phyloP scores from a whole-genome alignment of 2,888 invertebrate species.

The Sarcophaga subvicina region DNA sequence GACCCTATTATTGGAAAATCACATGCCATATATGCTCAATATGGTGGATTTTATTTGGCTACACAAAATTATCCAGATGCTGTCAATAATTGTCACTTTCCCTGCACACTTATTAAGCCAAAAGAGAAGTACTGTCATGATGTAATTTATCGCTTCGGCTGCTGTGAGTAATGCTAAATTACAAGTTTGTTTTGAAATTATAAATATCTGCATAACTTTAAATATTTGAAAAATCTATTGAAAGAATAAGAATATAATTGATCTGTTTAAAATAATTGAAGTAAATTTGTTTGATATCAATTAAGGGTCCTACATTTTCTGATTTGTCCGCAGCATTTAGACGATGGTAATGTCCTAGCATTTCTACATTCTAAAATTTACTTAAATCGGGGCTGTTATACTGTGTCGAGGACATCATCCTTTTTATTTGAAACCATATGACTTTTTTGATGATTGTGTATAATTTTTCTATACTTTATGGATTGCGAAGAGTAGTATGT shows the following conservation, averaged over 20 bases:
- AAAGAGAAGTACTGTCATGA: conserved; percentile 17
- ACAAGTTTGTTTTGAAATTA: too few relatives aligned
- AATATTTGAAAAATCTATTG: neutral
- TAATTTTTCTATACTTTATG: too few relatives aligned
- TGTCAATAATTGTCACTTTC: conserved; percentile 84
- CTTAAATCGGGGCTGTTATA: too few relatives aligned
- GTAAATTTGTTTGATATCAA: too few relatives aligned
- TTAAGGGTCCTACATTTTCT: too few relatives aligned
- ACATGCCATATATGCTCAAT: conserved; percentile 87
- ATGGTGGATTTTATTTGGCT: conserved; percentile 92
- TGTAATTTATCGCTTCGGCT: conserved; percentile 32
- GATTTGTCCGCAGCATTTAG: too few relatives aligned
- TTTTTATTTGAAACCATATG: too few relatives aligned
- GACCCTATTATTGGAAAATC: conserved; percentile 86
- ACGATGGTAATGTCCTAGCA: too few relatives aligned
- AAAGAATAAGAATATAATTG: neutral
- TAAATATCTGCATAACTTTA: neutral
- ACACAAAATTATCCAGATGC: conserved; percentile 96
- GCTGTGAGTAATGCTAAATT: neutral
- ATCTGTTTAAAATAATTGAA: neutral
- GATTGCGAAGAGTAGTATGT: too few relatives aligned
- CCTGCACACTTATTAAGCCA: neutral
- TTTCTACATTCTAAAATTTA: too few relatives aligned
- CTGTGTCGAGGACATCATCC: too few relatives aligned
- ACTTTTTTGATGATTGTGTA: too few relatives aligned